phyloP scores from a whole-genome alignment of 2,113 vertebrate genomes.

The Archilochus colubris region DNA sequence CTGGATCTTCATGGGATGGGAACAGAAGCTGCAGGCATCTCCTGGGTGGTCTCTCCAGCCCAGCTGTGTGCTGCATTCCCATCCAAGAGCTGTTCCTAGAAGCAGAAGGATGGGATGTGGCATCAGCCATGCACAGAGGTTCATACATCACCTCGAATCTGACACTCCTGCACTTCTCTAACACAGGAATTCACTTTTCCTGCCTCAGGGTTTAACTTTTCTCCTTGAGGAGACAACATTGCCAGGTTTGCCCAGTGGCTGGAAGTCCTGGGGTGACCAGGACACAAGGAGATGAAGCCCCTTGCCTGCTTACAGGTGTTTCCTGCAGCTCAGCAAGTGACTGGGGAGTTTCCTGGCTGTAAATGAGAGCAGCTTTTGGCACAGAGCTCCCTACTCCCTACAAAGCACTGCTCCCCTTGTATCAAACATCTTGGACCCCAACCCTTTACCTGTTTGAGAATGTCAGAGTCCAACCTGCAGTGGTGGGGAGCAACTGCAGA shows the following conservation, averaged over 20 bases:
- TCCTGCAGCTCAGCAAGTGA: not conserved
- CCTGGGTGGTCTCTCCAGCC: not conserved
- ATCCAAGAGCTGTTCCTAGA: not conserved
- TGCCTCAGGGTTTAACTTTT: not conserved
- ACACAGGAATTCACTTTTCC: not conserved
- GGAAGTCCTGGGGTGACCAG: not conserved
- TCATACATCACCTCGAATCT: not conserved
- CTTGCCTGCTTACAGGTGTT: not conserved
- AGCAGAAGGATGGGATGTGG: not conserved
- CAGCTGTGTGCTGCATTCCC: too few relatives aligned
- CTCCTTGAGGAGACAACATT: not conserved
- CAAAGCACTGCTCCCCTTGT: not conserved
- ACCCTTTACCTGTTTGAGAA: not conserved
- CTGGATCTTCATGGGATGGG: not conserved
- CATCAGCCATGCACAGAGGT: not conserved
- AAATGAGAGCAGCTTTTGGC: slow-evolving; percentile 49
- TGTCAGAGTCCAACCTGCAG: not conserved
- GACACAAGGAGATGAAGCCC: not conserved
- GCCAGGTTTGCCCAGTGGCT: not conserved
- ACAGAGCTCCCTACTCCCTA: slow-evolving; percentile 1
- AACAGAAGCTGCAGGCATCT: too few relatives aligned
- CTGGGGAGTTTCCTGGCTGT: slow-evolving; percentile 36
- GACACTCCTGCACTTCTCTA: too few relatives aligned
- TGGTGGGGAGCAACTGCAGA: not conserved
- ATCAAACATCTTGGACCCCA: not conserved